These are phyloP conservation scores for Eilema depressum DNA, from an alignment of 2,888 invertebrate species.

Conservation along the genomic window DNA sequence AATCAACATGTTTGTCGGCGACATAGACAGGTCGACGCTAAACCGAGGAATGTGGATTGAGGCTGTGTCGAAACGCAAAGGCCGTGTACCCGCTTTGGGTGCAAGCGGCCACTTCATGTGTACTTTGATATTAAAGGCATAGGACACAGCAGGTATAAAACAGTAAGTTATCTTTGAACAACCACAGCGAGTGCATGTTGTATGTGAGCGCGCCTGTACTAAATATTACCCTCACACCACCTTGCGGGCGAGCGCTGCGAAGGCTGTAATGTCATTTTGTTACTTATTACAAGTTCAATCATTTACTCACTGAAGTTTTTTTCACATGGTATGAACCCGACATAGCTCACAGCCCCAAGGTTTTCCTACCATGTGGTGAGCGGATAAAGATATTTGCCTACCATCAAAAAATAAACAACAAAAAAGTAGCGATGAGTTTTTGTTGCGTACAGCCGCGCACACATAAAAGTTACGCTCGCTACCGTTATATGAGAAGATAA, in stretches of 20 bases:
- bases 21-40: conserved; percentile 62
- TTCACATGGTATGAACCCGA: background rate
- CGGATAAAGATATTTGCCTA: background rate
- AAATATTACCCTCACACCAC: background rate
- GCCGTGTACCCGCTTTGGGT: conserved; percentile 52
- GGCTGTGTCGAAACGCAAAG: conserved; percentile 68
- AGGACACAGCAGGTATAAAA: background rate
- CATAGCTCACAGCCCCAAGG: background rate
- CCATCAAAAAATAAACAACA: background rate
- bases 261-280: background rate
- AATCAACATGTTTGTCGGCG: conserved; percentile 60
- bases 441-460: background rate
- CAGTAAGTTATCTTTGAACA: conserved; percentile 6
- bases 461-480: background rate
- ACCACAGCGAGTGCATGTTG: background rate
- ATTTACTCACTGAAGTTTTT: background rate
- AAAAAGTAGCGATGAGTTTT: background rate
- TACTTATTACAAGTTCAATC: background rate
- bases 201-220: background rate
- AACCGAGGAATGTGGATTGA: conserved; percentile 61
- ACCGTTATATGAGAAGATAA: background rate
- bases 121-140: conserved; percentile 40
- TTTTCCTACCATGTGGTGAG: background rate
- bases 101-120: conserved; percentile 45
- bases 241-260: background rate